These are phyloP conservation scores for Allophyes oxyacanthae DNA, from an alignment of 2,888 invertebrate genomes.

Conservation along the genomic window DNA sequence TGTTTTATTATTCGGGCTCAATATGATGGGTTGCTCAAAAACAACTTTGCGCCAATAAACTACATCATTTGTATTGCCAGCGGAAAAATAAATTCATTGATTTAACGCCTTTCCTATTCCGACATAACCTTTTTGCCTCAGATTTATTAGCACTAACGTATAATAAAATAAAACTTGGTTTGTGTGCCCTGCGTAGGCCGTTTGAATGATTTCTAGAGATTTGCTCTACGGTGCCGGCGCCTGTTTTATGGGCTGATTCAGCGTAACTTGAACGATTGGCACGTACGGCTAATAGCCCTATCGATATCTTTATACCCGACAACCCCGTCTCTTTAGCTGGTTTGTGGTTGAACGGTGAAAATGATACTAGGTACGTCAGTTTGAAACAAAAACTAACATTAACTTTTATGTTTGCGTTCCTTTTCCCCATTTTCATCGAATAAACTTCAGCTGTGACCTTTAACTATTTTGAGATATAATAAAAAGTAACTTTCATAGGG, in stretches of 20 bases:
- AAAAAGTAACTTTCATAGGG: constrained; percentile 15
- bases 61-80: background rate
- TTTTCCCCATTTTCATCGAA: constrained; percentile 5
- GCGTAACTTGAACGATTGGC: constrained; percentile 74
- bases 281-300: constrained; percentile 74
- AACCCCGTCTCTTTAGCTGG: constrained; percentile 23
- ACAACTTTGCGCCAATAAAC: background rate
- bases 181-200: constrained; percentile 39
- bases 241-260: constrained; percentile 76
- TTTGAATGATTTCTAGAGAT: constrained; percentile 68
- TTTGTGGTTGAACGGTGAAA: constrained; percentile 33
- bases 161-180: constrained; percentile 62
- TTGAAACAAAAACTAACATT: constrained; percentile 18
- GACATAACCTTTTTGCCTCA: constrained; percentile 40
- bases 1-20: no score
- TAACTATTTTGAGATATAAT: constrained; percentile 9
- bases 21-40: no score
- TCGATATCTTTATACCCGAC: constrained; percentile 67
- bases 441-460: constrained; percentile 7
- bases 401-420: constrained; percentile 40
- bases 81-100: constrained; percentile 31
- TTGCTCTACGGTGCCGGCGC: constrained; percentile 49
- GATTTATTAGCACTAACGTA: constrained; percentile 58
- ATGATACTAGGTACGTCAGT: constrained; percentile 7
- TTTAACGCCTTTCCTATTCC: constrained; percentile 37